Evolutionary conservation across 1,140 invertebrate genomes (phyloP).

Genomic region (Marisa cornuarietis): DNA sequence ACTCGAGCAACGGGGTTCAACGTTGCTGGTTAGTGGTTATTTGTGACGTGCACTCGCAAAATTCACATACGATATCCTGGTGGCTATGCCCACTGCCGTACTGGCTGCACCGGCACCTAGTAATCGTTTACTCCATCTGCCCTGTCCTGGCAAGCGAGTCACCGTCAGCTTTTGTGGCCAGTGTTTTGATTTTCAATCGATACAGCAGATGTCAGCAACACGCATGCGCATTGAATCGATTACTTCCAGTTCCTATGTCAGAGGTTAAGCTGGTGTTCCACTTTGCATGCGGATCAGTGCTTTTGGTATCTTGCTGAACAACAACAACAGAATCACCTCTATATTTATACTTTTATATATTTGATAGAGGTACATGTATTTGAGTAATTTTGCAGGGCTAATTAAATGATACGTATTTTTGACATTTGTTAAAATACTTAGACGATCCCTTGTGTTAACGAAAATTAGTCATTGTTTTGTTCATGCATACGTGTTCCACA

Average conservation of each 20-base stretch:
- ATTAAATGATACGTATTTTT: too few relatives aligned
- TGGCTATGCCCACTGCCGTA: not conserved
- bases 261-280: not conserved
- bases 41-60: not conserved
- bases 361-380: too few relatives aligned
- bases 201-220: constrained; percentile 5
- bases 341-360: too few relatives aligned
- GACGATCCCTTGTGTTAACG: too few relatives aligned
- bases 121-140: not conserved
- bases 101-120: too few relatives aligned
- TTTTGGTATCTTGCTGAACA: not conserved
- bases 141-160: not conserved
- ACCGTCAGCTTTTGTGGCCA: constrained; percentile 10
- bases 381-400: too few relatives aligned
- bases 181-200: constrained; percentile 22
- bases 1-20: not conserved
- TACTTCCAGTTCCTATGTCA: not conserved
- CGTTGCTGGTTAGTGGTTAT: too few relatives aligned
- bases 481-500: too few relatives aligned
- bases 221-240: constrained; percentile 4
- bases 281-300: not conserved
- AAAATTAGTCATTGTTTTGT: too few relatives aligned
- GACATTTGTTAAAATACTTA: too few relatives aligned
- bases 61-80: too few relatives aligned
- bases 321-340: not conserved